These are phyloP conservation scores for Muraenolepis orangiensis DNA, from an alignment of 2,797 vertebrate species.

Conservation along the genomic window DNA sequence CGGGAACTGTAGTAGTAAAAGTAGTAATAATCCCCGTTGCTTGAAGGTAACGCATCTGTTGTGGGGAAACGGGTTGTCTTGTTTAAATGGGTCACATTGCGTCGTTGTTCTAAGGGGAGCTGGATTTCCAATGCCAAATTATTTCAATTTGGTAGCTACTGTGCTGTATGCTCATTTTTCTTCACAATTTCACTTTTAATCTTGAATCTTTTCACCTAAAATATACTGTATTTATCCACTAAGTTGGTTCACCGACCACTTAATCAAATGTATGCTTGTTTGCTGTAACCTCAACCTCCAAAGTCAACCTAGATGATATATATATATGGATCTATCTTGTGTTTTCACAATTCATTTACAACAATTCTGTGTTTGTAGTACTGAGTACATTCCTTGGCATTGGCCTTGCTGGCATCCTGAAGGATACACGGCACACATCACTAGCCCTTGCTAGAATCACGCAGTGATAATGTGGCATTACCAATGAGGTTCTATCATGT, in stretches of 20 bases:
- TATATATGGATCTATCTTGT: conserved; percentile 5
- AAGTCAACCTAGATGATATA: too few species aligned
- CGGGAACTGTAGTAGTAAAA: background rate
- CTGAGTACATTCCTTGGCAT: conserved; percentile 16
- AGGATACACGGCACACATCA: conserved; percentile 1
- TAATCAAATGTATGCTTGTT: background rate
- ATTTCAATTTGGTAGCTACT: conserved; percentile 5
- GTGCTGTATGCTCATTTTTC: background rate
- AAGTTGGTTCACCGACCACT: background rate
- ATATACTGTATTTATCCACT: conserved; percentile 9
- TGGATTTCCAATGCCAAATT: conserved; percentile 43
- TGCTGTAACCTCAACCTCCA: background rate
- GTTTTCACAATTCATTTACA: conserved; percentile 1
- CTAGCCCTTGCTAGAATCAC: conserved; percentile 28
- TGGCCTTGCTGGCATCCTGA: background rate
- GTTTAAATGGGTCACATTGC: background rate
- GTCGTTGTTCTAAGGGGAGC: conserved; percentile 25
- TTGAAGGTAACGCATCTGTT: background rate
- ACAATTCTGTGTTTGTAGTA: background rate
- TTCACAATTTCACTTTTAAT: conserved; percentile 2
- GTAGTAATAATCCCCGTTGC: background rate
- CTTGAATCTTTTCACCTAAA: conserved; percentile 15
- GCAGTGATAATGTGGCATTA: conserved; percentile 18
- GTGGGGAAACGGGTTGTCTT: background rate
- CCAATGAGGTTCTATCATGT: background rate